phyloP scores from a whole-genome alignment of 2,797 vertebrate species.

The Tangara arthus region DNA sequence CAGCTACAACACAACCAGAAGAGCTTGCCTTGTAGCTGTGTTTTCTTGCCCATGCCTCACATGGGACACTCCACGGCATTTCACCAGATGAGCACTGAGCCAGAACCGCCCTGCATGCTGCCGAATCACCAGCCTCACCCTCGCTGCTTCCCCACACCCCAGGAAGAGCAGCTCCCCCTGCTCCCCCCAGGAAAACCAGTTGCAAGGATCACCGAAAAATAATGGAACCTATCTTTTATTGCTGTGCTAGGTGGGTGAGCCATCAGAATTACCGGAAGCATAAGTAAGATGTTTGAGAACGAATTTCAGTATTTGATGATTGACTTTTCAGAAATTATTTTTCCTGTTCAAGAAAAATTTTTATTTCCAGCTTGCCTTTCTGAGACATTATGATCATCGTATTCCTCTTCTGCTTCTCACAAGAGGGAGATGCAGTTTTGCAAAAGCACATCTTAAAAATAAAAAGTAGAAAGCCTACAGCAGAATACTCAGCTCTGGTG shows the following conservation, averaged over 20 bases:
- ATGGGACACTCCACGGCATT: conserved; percentile 44
- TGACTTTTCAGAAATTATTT: background rate
- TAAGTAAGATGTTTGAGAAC: background rate
- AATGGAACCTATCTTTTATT: conserved; percentile 27
- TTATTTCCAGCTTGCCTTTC: conserved; percentile 17
- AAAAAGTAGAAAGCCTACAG: conserved; percentile 1
- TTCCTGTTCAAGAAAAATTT: conserved; percentile 5
- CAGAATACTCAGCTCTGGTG: background rate
- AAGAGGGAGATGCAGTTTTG: conserved; percentile 2
- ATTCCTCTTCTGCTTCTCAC: background rate
- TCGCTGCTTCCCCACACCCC: background rate
- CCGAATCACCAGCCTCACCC: background rate
- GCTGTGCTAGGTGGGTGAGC: background rate
- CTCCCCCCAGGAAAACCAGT: background rate
- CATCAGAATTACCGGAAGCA: background rate
- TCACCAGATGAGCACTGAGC: background rate
- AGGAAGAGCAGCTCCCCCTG: background rate
- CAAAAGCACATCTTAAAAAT: conserved; percentile 28
- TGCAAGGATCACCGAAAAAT: background rate
- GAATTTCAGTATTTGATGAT: background rate
- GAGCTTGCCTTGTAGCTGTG: background rate
- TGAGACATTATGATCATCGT: background rate
- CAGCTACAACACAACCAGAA: background rate
- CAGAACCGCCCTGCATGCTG: background rate
- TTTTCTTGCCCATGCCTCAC: conserved; percentile 40